Conservation (phyloP, 2,113 vertebrate genomes). For the Heterotis niloticus region DNA sequence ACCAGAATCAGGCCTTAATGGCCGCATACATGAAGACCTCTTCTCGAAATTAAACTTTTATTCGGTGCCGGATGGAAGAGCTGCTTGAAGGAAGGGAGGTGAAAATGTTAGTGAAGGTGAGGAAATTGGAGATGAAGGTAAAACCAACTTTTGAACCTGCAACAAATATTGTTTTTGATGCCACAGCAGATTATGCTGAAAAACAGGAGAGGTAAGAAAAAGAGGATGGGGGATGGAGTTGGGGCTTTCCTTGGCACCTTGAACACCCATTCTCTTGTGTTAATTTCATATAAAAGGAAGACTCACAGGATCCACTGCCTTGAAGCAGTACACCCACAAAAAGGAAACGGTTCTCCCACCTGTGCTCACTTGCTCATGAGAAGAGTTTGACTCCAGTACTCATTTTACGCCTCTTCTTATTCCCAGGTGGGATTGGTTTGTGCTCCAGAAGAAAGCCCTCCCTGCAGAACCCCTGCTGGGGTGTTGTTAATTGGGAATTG, state of each 20-base stretch:
- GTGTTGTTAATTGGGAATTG: conserved; percentile 15
- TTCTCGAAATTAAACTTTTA: neutral
- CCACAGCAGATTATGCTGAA: neutral
- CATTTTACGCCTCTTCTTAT: neutral
- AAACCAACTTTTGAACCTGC: neutral
- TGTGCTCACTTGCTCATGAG: neutral
- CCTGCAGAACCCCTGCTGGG: too few relatives aligned
- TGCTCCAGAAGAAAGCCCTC: neutral
- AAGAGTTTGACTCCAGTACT: neutral
- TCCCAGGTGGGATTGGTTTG: neutral
- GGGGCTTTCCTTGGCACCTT: neutral
- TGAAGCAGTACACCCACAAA: neutral
- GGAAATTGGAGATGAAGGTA: neutral
- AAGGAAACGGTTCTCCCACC: neutral
- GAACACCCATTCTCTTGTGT: neutral
- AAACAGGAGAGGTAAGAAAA: neutral
- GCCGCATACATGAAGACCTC: neutral
- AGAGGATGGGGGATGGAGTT: too few relatives aligned
- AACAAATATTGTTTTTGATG: neutral
- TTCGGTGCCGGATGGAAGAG: neutral
- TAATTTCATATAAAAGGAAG: neutral
- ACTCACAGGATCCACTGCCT: neutral
- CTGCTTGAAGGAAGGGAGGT: neutral
- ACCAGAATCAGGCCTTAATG: neutral
- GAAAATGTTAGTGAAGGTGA: neutral